Base-by-base conservation (phyloP, 2,113 vertebrate genomes). In the Zosterops pallidus region DNA sequence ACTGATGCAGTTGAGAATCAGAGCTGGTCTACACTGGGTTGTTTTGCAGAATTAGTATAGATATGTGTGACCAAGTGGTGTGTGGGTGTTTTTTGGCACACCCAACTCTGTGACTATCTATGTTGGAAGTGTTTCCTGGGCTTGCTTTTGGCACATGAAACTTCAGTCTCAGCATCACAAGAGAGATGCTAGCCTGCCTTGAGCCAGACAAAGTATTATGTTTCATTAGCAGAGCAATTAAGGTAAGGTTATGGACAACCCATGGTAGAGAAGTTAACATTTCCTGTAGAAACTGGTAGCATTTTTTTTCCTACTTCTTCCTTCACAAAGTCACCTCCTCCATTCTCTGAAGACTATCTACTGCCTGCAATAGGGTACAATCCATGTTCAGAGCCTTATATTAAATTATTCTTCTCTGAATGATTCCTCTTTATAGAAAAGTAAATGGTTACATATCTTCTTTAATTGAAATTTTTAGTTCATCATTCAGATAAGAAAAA, bases 181-280 rank as follows among this genome's bases (percentile, higher is more conserved):
- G 13, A 71, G 42, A 70, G n/a, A 7, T 18, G 55, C 6, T 67
- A 37, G 23, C 25, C 33, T 41, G 28, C 19, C 22, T 82, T 85
- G 37, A 2, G 1, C 20, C 52, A 46, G 49, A 44, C 3, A 11
- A 78, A 78, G 5, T 60, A 28, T 37, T 68, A 21, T 0, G 1
- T 49, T 85, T 67, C 25, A 46, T 68, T 79, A 76, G 4, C 14
- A 62, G 20, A 64, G 14, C 19, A 47, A 25, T 60, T 55, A 59
- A 44, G 19, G 23, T 65, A 29, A 62, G 23, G 14, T n/a, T 88
- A 9, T 37, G 23, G 25, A 64, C 29, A 87, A 23, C 14, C 1
- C 2, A 3, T 26, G 5, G 9, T 64, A 47, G 60, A 42, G 53
- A 78, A 62, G 11, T 14, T 60, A 68, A 23, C 5, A 14, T 69